These are phyloP conservation scores for Halcyon badia DNA, from an alignment of 2,797 vertebrate genomes.

Conservation along the genomic window DNA sequence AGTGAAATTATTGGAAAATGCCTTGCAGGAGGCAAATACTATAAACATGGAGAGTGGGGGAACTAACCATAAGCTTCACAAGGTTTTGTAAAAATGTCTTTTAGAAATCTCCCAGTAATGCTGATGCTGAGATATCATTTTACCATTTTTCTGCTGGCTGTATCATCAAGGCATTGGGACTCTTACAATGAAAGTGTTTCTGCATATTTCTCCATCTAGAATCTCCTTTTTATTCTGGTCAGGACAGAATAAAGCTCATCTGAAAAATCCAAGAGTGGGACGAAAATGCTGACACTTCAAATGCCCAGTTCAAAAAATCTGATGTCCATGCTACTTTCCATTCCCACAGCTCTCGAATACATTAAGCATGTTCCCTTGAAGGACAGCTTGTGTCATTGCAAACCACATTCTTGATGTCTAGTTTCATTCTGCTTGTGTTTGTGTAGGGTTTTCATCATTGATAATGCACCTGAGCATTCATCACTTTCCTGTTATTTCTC, in stretches of 20 bases:
- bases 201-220: slow-evolving; percentile 30
- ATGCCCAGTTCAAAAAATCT: slow-evolving; percentile 67
- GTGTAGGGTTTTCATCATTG: slow-evolving; percentile 13
- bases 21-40: neutral
- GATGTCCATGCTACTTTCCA: slow-evolving; percentile 62
- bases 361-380: slow-evolving; percentile 62
- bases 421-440: neutral
- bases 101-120: neutral
- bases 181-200: slow-evolving; percentile 14
- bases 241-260: slow-evolving; percentile 57
- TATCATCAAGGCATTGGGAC: neutral
- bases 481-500: slow-evolving; percentile 7
- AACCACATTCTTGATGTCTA: neutral
- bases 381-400: slow-evolving; percentile 41
- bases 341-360: slow-evolving; percentile 57
- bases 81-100: neutral
- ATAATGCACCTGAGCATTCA: neutral
- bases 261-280: slow-evolving; percentile 55
- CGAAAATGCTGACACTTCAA: slow-evolving; percentile 74
- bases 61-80: rapidly evolving
- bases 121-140: neutral
- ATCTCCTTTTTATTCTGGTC: slow-evolving; percentile 64
- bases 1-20: neutral
- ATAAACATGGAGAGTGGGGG: neutral
- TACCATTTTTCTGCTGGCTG: neutral